Base-by-base conservation (phyloP, 1,140 invertebrate species). In the Linepithema humile region DNA sequence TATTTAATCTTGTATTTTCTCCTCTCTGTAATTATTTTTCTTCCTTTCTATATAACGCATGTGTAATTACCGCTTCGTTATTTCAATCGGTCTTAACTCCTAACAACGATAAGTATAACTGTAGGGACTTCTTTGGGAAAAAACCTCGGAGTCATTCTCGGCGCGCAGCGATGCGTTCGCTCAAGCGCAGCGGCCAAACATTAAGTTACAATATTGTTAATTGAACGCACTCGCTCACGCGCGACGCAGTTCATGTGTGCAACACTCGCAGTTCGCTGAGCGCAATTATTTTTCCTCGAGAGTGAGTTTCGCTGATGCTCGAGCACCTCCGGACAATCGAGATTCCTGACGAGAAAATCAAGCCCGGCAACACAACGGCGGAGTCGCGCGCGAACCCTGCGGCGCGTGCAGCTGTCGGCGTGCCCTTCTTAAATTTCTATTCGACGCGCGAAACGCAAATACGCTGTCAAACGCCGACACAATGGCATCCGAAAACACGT, bases 231-330 rank as follows among this genome's bases (percentile, higher is more conserved):
- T 80, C 38, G 84, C 50, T 84, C 45, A 53, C n/a, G n/a, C n/a
- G n/a, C n/a, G n/a, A n/a, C 64, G 60, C 29, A 35, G 67, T 65
- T 69, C 73, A 84, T 74, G 73, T 82, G 85, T 74, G 87, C 83
- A 85, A 82, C 72, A 85, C n/a, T 78, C 72, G 53, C 62, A 80
- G 69, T 15, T 85, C 64, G 60, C 20, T 1, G 53, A 6, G 85
- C 85, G 89, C 88, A 92, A 93, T 93, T 93, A 93, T 93, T 92
- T 93, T 93, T 93, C 92, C 92, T 92, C 85, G 84, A 92, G 91
- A 93, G 80, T 90, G 92, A 91, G 59, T 89, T 93, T 89, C 90
- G 83, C 83, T 89, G 75, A 80, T 80, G 92, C 90, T 90, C 86
- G 88, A 92, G 87, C 92, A 92, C 89, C 87, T 92, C 88, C 87